Base-by-base conservation (phyloP, 2,888 invertebrate species). In the Mechanitis mazaeus region DNA sequence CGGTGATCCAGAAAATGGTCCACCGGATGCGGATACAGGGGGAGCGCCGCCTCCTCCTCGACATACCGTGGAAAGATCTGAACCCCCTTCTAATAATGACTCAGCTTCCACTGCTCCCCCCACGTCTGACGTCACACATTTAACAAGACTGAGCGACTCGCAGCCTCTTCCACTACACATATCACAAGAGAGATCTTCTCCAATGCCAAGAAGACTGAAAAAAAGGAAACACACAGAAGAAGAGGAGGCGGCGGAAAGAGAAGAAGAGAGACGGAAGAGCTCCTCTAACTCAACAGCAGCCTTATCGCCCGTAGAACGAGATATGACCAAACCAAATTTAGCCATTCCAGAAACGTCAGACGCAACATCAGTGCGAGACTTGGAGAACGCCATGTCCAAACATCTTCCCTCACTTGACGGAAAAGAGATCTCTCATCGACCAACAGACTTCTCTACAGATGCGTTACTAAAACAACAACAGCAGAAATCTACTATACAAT, bases 331-430 rank as follows among this genome's bases (percentile, higher is more conserved):
- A 76, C 80, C 83, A 1, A 87, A 83, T 63, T 62, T 89, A 65
- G 72, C 87, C 12, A 83, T 90, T 58, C 85, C 85, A 11, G 85
- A 85, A 76, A 73, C 83, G 0, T 79, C 85, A 1, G 91, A 91
- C 54, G 88, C 88, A 0, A 92, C 93, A 0, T 95, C 96, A 1
- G 97, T 97, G 0, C 96, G 97, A 83, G 97, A 98, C 75, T 90
- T 98, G 71, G 98, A 98, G 83, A 97, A 97, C 77, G 98, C 97
- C 55, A 98, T 98, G 98, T 97, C 98, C 31, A 97, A 97, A 78
- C 98, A 98, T 87, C 88, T 98, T 63, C 96, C 96, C 0, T 80
- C 83, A 55, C 83, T 93, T 69, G 91, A 91, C 59, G 88, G 87
- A 0, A 89, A 91, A 62, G 88, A 91, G 75, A 85, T 92, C 57